Conservation (phyloP, 1,140 invertebrate species). For the Brachionus calyciflorus region DNA sequence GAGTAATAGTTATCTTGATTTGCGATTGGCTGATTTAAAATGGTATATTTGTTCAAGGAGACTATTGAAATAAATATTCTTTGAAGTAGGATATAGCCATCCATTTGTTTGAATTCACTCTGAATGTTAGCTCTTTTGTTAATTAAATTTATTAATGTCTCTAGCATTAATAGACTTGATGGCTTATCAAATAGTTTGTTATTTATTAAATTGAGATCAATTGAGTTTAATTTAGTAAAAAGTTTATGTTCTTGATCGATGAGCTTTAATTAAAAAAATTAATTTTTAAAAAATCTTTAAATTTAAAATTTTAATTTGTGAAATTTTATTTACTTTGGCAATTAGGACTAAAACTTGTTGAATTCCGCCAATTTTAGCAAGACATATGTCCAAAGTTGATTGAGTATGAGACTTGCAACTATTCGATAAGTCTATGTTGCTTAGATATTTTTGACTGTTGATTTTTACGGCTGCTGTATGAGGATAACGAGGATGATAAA, state of each 20-base stretch:
- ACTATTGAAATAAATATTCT: conserved; percentile 33
- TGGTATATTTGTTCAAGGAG: conserved; percentile 3
- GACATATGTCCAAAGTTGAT: neutral
- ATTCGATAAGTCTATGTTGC: neutral
- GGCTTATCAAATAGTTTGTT: neutral
- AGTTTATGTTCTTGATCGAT: conserved; percentile 29
- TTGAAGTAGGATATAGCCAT: conserved; percentile 16
- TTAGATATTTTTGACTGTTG: neutral
- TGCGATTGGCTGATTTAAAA: neutral
- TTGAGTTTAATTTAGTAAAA: neutral
- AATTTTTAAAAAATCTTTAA: too few relatives aligned
- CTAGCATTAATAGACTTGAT: conserved; percentile 2
- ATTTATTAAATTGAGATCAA: neutral
- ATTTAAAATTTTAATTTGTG: neutral
- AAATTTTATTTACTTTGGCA: conserved; percentile 13
- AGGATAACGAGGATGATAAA: conserved; percentile 27
- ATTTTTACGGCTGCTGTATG: neutral
- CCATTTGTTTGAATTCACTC: conserved; percentile 36
- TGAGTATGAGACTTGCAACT: conserved; percentile 7
- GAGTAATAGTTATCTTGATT: neutral
- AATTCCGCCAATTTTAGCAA: conserved; percentile 28
- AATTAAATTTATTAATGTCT: neutral
- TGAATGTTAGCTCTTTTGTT: conserved; percentile 14
- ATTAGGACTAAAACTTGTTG: conserved; percentile 18
- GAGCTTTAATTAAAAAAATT: neutral